Percentiles rank a stretch among this genome's conserved stretches.
phyloP scores from a whole-genome alignment of 2,888 invertebrate species.

The Lepidochrysops patricia region DNA sequence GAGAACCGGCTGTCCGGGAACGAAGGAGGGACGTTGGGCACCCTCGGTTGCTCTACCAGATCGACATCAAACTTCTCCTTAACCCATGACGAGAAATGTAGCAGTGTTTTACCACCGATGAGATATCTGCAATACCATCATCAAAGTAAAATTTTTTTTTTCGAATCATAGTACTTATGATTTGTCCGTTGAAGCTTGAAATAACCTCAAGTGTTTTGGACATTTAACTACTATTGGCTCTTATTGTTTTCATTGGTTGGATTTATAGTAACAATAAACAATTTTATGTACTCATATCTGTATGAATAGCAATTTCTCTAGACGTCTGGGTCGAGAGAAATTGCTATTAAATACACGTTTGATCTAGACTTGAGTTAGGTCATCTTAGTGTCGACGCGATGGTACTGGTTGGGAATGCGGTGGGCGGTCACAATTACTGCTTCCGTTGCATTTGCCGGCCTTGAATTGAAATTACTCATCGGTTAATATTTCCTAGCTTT shows the following conservation, averaged over 20 bases:
- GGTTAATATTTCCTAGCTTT: background rate
- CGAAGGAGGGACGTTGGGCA: conserved; percentile 72
- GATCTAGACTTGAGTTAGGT: background rate
- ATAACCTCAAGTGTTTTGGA: too few relatives aligned
- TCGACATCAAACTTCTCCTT: conserved; percentile 80
- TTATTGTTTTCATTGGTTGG: too few relatives aligned
- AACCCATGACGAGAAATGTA: conserved; percentile 88
- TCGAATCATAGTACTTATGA: too few relatives aligned
- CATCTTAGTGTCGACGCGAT: background rate
- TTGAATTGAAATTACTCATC: background rate
- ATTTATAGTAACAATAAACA: too few relatives aligned
- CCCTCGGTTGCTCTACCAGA: conserved; percentile 48
- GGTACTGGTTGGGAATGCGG: background rate
- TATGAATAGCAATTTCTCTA: too few relatives aligned
- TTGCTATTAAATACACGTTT: background rate
- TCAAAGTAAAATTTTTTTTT: background rate
- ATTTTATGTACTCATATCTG: too few relatives aligned
- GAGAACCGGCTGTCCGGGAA: conserved; percentile 81
- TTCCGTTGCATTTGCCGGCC: background rate
- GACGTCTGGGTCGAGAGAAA: background rate
- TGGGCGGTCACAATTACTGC: background rate
- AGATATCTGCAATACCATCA: conserved; percentile 78
- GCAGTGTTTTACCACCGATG: conserved; percentile 81
- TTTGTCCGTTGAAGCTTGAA: too few relatives aligned
- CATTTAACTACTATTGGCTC: too few relatives aligned